phyloP scores from a whole-genome alignment of 1,140 invertebrate genomes.

The Goniozus legneri region DNA sequence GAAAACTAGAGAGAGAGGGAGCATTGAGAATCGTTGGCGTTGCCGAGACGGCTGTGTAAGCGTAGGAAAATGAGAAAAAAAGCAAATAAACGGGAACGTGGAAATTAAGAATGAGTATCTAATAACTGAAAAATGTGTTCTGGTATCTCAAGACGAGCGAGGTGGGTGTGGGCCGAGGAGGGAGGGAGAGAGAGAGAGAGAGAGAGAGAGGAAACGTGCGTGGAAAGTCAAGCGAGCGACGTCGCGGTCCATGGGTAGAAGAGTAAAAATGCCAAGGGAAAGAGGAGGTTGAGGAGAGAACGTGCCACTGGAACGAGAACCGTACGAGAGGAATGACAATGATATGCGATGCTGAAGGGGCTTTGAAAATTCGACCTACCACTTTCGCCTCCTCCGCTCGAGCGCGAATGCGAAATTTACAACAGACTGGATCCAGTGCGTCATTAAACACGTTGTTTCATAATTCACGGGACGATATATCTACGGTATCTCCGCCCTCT shows the following conservation, averaged over 20 bases:
- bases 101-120: constrained; percentile 37
- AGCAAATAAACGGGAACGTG: constrained; percentile 1
- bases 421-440: constrained; percentile 44
- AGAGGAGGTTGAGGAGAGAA: background rate
- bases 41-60: too few relatives aligned
- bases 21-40: too few relatives aligned
- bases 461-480: constrained; percentile 43
- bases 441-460: constrained; percentile 56
- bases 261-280: constrained; percentile 15
- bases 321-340: constrained; percentile 37
- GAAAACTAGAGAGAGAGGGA: too few relatives aligned
- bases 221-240: constrained; percentile 23
- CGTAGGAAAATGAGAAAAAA: constrained; percentile 4
- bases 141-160: too few relatives aligned
- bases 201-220: constrained; percentile 13
- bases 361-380: constrained; percentile 34
- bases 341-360: constrained; percentile 32
- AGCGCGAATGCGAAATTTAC: constrained; percentile 39
- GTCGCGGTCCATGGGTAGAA: constrained; percentile 7
- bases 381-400: constrained; percentile 15
- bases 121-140: constrained; percentile 36
- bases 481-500: constrained; percentile 3
- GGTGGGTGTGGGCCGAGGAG: background rate
- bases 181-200: constrained; percentile 7
- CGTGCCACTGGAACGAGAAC: constrained; percentile 23